Conservation (phyloP, 2,888 invertebrate genomes). For the Tiphia femorata region DNA sequence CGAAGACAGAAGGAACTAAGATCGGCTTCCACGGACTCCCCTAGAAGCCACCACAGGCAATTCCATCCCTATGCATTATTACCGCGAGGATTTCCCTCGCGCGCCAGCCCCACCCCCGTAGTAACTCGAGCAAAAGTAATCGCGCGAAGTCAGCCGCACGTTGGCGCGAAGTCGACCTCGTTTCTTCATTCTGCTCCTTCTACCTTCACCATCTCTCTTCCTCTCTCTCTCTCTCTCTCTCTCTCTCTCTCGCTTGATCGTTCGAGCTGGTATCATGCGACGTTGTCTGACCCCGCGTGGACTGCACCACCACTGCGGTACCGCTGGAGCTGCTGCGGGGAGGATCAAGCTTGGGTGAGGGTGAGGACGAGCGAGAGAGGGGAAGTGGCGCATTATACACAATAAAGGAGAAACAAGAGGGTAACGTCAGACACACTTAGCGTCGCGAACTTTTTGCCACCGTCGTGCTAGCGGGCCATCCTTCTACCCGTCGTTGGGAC, state of each 20-base stretch:
- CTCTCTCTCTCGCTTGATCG: background rate
- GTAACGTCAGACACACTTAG: slow-evolving; percentile 50
- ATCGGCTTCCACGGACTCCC: background rate
- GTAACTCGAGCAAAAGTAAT: too few species aligned
- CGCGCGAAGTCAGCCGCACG: too few species aligned
- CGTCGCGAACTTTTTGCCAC: slow-evolving; percentile 38
- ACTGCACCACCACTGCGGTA: slow-evolving; percentile 17
- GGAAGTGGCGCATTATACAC: slow-evolving; percentile 43
- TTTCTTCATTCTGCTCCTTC: background rate
- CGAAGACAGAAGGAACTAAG: too few species aligned
- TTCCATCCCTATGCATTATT: too few species aligned
- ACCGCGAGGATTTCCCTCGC: too few species aligned
- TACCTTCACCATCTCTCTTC: background rate
- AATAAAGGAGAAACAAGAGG: slow-evolving; percentile 45
- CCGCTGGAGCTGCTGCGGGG: background rate
- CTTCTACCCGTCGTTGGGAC: slow-evolving; percentile 28
- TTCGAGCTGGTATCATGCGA: background rate
- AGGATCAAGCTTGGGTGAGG: background rate
- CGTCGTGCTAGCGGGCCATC: slow-evolving; percentile 28
- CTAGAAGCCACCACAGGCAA: background rate
- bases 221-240: background rate
- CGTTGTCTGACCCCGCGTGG: slow-evolving; percentile 24
- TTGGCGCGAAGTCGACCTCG: too few species aligned
- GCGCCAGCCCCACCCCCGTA: too few species aligned
- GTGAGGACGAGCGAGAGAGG: slow-evolving; percentile 4